phyloP scores from a whole-genome alignment of 2,888 invertebrate genomes.

The Cosmorhoe ocellata region DNA sequence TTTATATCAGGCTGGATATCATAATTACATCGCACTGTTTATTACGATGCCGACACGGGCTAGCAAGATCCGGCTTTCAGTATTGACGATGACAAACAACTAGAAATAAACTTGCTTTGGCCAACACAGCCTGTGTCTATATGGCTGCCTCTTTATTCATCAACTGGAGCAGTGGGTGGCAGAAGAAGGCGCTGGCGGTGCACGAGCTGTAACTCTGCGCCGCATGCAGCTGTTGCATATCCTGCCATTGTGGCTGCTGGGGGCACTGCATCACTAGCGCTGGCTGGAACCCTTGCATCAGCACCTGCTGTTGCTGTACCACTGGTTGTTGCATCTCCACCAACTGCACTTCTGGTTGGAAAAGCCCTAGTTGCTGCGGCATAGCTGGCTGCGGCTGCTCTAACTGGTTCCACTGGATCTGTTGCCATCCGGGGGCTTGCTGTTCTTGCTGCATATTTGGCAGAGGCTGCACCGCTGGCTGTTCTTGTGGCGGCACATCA shows the following conservation, averaged over 20 bases:
- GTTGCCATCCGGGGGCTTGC: not conserved
- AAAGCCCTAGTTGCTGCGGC: not conserved
- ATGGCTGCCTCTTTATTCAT: not conserved
- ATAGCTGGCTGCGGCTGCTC: not conserved
- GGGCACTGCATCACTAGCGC: too few species aligned
- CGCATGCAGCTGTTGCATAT: not conserved
- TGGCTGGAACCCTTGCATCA: not conserved
- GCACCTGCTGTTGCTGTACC: not conserved
- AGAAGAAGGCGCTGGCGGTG: constrained; percentile 3
- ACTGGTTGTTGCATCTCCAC: not conserved
- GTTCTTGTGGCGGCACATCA: not conserved
- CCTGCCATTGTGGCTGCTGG: not conserved
- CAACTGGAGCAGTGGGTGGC: too few species aligned
- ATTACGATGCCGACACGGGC: too few species aligned
- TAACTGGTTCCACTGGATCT: not conserved
- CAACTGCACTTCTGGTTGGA: not conserved
- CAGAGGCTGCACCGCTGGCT: not conserved
- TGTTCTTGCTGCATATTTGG: not conserved
- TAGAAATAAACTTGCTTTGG: not conserved
- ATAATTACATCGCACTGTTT: too few species aligned
- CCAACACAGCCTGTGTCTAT: not conserved
- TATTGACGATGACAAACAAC: not conserved
- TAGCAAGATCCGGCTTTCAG: too few species aligned
- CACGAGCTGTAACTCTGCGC: constrained; percentile 3
- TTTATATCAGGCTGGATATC: too few species aligned